These are phyloP conservation scores for Pseudorectes ferrugineus DNA, from an alignment of 2,113 vertebrate genomes.

Conservation along the genomic window DNA sequence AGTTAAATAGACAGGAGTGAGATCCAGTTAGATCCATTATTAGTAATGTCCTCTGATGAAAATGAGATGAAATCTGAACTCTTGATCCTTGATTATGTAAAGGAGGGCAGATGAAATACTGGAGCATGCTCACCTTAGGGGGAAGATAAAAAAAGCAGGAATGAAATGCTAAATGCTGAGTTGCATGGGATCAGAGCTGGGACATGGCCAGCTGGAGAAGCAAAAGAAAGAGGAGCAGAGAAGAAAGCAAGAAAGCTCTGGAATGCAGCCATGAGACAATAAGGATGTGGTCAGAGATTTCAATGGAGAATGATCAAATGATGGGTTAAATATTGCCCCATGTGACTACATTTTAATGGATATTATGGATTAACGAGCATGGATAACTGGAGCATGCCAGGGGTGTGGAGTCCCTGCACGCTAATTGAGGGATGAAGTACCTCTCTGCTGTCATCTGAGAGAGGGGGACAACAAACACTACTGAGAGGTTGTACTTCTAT, in stretches of 20 bases:
- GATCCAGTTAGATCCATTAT: neutral
- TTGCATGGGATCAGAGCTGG: neutral
- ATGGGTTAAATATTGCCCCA: neutral
- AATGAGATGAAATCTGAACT: neutral
- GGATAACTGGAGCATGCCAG: neutral
- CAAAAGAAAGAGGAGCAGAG: neutral
- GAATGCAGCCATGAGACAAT: neutral
- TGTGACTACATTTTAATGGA: neutral
- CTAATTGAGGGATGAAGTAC: neutral
- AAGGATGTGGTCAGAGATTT: neutral
- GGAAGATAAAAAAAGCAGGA: neutral
- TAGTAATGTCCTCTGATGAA: neutral
- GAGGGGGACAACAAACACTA: neutral
- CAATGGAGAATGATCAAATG: neutral
- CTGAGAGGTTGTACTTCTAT: neutral
- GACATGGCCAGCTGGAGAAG: neutral
- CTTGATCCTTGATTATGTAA: neutral
- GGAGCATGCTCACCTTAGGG: neutral
- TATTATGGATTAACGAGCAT: neutral
- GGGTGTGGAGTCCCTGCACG: fast-evolving
- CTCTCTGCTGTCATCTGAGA: neutral
- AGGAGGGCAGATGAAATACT: neutral
- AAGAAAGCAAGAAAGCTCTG: neutral
- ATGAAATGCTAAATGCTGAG: neutral
- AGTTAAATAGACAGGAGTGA: neutral